Evolutionary conservation across 1,140 invertebrate species (phyloP), one percentile per base, ranked within the genome.

Genomic region (Brachionus koreanus): DNA sequence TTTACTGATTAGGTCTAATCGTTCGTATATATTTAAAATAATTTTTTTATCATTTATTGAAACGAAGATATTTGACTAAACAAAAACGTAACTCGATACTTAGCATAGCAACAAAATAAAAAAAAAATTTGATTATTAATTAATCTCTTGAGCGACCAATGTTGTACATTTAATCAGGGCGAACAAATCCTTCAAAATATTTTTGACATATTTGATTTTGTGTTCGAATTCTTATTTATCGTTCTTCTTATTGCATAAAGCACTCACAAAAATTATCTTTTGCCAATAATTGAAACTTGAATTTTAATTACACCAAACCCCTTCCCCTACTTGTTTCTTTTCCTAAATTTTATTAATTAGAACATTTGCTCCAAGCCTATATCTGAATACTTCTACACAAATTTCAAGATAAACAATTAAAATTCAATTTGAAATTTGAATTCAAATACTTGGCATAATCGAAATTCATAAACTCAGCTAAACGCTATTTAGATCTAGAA

Each of bases 351-450:
- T 69, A 37, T 43, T 69, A 69, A 69, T 69, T 69, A 69, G 65
- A 69, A 69, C 65, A 69, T 69, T 69, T 69, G 65, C 37, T 69
- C 19, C 33, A 69, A 69, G 37, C 29, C 65, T 19, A 35, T 69
- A 69, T 69, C 65, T 69, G 29, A 69, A 69, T 37, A 37, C 4
- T 69, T 69, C 63, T 65, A 12, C 29, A 12, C 33, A 65, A 65
- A 65, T 69, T 69, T 39, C 65, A 69, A 69, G 65, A 69, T 69
- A 69, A 69, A 69, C 37, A 69, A 69, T 69, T 69, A 69, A 69
- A 69, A 69, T 69, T 69, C 65, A 69, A 69, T 69, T 69, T 35
- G 39, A 69, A 69, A 39, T 69, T 69, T 19, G 16, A 69, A 37
- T 39, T 69, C 13, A 39, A 49, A 49, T 49, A 16, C 43, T 49